Evolutionary conservation across 2,797 vertebrate species (phyloP).

Genomic region (Neopelma chrysocephalum): DNA sequence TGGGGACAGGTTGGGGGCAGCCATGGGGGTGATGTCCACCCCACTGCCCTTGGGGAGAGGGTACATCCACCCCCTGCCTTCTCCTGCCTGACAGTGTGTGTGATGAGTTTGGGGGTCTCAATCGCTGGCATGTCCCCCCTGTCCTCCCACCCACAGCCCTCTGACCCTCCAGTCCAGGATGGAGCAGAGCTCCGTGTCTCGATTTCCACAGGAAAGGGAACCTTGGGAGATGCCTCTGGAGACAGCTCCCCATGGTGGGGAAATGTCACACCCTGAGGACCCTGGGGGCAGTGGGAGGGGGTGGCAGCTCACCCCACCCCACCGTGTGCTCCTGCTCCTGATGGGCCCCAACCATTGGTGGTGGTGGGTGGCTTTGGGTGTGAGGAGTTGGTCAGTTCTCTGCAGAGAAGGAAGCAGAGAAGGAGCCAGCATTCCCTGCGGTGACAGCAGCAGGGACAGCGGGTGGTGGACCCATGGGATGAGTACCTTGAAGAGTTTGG

Average conservation of each 20-base stretch:
- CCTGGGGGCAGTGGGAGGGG: rapidly evolving
- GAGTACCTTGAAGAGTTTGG: slow-evolving; percentile 88
- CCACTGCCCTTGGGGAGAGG: rapidly evolving
- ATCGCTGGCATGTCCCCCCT: neutral
- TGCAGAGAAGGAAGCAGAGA: neutral
- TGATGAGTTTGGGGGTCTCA: neutral
- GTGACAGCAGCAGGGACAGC: rapidly evolving
- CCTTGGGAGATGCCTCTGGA: neutral
- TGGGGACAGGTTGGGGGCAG: neutral
- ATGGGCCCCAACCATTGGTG: rapidly evolving
- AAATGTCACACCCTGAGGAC: neutral
- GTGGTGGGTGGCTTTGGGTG: neutral
- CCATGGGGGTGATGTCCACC: neutral
- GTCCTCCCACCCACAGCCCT: neutral
- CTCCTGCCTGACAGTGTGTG: neutral
- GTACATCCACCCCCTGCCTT: neutral
- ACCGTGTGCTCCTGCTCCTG: neutral
- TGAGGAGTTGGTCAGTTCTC: neutral
- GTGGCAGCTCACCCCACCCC: neutral
- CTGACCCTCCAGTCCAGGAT: neutral
- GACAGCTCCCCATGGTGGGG: neutral
- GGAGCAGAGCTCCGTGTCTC: neutral
- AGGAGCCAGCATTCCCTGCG: neutral
- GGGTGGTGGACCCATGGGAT: rapidly evolving
- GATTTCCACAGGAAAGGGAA: neutral